Evolutionary conservation across 2,113 vertebrate genomes (phyloP).

Genomic region (Anas platyrhynchos): DNA sequence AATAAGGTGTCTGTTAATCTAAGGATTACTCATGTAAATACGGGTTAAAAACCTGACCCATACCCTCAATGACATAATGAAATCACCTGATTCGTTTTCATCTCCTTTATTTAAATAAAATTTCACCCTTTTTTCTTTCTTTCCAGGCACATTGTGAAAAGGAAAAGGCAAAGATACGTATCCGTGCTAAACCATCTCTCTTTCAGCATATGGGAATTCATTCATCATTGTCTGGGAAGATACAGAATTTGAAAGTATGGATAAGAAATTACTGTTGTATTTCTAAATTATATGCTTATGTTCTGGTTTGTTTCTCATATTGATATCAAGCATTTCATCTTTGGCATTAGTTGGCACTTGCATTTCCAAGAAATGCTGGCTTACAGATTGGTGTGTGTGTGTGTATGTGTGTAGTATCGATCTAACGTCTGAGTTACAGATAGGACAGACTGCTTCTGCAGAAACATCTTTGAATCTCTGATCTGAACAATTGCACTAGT

Average conservation of each 20-base stretch:
- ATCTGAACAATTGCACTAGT: background rate
- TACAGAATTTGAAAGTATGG: constrained; percentile 79
- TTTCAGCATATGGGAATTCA: constrained; percentile 80
- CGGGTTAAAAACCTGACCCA: background rate
- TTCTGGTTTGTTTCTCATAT: background rate
- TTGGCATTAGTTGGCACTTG: background rate
- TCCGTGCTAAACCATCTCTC: constrained; percentile 80
- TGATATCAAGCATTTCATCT: background rate
- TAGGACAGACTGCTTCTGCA: background rate
- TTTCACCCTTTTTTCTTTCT: background rate
- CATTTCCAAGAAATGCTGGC: background rate
- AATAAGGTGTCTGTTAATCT: background rate
- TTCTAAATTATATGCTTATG: background rate
- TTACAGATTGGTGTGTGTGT: background rate
- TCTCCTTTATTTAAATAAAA: background rate
- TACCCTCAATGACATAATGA: background rate
- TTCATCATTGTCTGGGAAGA: constrained; percentile 75
- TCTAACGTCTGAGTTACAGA: background rate
- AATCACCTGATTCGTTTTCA: background rate
- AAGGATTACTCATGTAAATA: background rate
- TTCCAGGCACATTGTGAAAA: constrained; percentile 71
- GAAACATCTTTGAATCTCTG: background rate
- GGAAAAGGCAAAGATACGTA: constrained; percentile 66
- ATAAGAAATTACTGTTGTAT: background rate
- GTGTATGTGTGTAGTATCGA: background rate